Conservation (phyloP, 2,797 vertebrate species). For the Rhinoraja longicauda region DNA sequence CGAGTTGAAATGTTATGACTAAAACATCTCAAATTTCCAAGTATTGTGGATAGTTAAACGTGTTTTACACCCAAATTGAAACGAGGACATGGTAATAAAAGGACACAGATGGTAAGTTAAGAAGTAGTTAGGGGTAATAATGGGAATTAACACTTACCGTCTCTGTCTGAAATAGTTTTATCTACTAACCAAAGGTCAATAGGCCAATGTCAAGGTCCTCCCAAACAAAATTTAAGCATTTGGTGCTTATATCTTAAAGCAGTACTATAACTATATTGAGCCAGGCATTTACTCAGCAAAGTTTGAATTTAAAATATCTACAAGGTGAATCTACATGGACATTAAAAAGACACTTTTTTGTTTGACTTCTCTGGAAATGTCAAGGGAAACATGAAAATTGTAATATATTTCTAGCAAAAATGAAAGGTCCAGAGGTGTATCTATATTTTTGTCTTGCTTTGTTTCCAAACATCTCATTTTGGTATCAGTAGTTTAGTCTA, state of each 20-base stretch:
- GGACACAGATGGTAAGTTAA: conserved; percentile 9
- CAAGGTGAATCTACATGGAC: not conserved
- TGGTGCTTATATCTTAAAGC: not conserved
- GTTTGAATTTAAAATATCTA: not conserved
- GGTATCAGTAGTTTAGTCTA: not conserved
- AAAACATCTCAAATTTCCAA: not conserved
- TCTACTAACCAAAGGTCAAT: not conserved
- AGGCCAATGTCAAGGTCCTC: not conserved
- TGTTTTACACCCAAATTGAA: conserved; percentile 19
- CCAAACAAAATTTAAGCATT: not conserved
- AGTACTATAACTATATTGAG: not conserved
- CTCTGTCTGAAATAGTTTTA: conserved; percentile 18
- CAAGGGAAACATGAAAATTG: not conserved
- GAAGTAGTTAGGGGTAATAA: conserved; percentile 28
- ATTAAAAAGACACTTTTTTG: not conserved
- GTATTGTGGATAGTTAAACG: not conserved
- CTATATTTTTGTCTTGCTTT: not conserved
- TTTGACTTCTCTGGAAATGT: not conserved
- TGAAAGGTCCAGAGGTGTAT: not conserved
- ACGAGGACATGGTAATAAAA: conserved; percentile 17
- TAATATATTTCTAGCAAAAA: not conserved
- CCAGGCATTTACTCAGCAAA: not conserved
- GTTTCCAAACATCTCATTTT: not conserved
- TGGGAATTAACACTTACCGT: conserved; percentile 17
- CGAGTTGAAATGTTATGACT: not conserved